A percentile compares a stretch with the other conserved stretches of the same genome.
phyloP scores from a whole-genome alignment of 2,113 vertebrate species.

The Nyctereutes procyonoides region DNA sequence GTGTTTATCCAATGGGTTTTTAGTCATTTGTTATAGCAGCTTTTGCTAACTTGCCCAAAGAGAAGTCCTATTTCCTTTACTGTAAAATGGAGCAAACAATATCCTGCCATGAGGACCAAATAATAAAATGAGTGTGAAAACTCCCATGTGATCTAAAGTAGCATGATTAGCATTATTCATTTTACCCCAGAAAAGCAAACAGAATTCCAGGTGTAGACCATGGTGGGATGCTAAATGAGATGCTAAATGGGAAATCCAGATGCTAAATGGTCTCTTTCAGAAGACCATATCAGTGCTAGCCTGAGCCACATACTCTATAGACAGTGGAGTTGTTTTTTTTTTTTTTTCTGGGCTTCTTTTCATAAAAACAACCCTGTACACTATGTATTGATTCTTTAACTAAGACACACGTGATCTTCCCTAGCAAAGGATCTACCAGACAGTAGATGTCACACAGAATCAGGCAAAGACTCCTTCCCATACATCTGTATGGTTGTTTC shows the following conservation, averaged over 20 bases:
- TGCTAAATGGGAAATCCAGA: neutral
- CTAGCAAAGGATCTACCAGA: neutral
- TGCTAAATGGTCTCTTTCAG: no score
- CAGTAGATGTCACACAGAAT: neutral
- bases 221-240: neutral
- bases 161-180: neutral
- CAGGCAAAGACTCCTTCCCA: neutral
- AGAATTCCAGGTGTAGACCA: neutral
- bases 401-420: neutral
- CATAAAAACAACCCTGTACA: neutral
- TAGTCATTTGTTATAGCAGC: neutral
- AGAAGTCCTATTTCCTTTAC: slow-evolving; percentile 37
- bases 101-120: neutral
- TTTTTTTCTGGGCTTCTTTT: neutral
- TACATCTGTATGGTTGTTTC: neutral
- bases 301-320: neutral
- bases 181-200: neutral
- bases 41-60: slow-evolving; percentile 42
- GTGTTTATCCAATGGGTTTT: neutral
- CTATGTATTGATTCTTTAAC: neutral
- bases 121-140: slow-evolving; percentile 15
- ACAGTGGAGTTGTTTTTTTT: neutral
- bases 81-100: neutral
- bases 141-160: neutral
- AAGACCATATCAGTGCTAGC: neutral